Percentiles rank a stretch among this genome's conserved stretches.
Conservation (phyloP, 2,888 invertebrate species). For the Cistogaster globosa region DNA sequence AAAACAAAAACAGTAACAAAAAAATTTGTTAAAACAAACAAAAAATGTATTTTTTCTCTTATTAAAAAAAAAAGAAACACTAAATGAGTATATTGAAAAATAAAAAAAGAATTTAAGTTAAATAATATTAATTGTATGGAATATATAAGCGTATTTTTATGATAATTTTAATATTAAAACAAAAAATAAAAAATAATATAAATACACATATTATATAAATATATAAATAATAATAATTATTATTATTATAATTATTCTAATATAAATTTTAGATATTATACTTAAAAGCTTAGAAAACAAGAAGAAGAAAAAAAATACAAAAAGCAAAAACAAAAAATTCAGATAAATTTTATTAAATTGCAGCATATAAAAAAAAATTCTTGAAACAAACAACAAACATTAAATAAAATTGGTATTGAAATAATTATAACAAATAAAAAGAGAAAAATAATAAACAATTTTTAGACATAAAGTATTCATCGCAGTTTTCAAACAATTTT, state of each 20-base stretch:
- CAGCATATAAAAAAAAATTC: constrained; percentile 21
- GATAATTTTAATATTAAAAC: constrained; percentile 73
- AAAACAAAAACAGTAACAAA: constrained; percentile 24
- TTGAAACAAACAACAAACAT: constrained; percentile 35
- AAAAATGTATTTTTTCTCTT: constrained; percentile 66
- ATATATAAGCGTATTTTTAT: constrained; percentile 70
- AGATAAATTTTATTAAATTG: constrained; percentile 57
- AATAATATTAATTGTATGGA: constrained; percentile 64
- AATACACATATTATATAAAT: constrained; percentile 69
- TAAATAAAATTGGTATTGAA: constrained; percentile 40
- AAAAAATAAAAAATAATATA: constrained; percentile 72
- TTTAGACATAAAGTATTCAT: constrained; percentile 1
- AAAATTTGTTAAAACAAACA: constrained; percentile 63
- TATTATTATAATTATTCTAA: constrained; percentile 50
- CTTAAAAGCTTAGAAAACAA: constrained; percentile 68
- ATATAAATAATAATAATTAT: constrained; percentile 70
- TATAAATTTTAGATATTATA: constrained; percentile 64
- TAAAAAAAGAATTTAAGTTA: constrained; percentile 46
- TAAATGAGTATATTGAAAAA: constrained; percentile 22
- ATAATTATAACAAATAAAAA: constrained; percentile 38
- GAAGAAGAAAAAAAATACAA: constrained; percentile 65
- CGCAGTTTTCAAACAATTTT: constrained; percentile 4
- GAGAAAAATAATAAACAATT: constrained; percentile 23
- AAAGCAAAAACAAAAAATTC: constrained; percentile 56
- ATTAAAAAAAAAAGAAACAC: constrained; percentile 55